Evolutionary conservation across 2,888 invertebrate species (phyloP).

Genomic region (Uropetala carovei): DNA sequence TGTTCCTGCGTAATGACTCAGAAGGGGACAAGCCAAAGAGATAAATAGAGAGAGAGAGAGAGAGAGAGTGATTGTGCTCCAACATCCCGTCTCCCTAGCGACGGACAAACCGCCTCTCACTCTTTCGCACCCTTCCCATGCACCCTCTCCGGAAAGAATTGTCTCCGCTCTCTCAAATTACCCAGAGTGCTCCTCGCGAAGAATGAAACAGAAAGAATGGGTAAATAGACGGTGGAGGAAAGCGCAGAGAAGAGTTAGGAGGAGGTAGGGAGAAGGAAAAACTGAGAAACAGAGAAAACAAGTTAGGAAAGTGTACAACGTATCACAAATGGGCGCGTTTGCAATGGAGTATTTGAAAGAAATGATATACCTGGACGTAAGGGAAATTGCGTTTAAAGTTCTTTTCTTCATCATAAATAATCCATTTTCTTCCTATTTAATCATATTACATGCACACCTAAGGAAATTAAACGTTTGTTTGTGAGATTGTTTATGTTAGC

Average conservation of each 20-base stretch:
- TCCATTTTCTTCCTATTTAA: too few relatives aligned
- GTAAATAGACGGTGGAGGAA: background rate
- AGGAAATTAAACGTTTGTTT: too few relatives aligned
- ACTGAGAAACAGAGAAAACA: background rate
- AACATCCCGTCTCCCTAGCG: background rate
- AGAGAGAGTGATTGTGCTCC: background rate
- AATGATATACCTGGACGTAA: too few relatives aligned
- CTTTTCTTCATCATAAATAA: too few relatives aligned
- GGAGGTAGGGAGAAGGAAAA: background rate
- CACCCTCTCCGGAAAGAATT: background rate
- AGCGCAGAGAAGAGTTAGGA: background rate
- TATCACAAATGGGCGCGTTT: too few relatives aligned
- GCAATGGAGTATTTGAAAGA: too few relatives aligned
- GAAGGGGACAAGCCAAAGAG: background rate
- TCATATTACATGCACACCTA: too few relatives aligned
- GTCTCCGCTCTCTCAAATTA: conserved; percentile 20
- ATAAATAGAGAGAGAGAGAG: background rate
- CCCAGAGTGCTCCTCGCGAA: background rate
- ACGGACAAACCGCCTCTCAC: too few relatives aligned
- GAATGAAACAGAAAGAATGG: too few relatives aligned
- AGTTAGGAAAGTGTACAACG: too few relatives aligned
- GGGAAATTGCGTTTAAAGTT: too few relatives aligned
- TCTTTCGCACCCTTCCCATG: background rate
- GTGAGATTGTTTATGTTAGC: too few relatives aligned
- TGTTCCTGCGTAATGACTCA: background rate